phyloP scores from a whole-genome alignment of 2,113 vertebrate genomes.

The Manacus vitellinus region DNA sequence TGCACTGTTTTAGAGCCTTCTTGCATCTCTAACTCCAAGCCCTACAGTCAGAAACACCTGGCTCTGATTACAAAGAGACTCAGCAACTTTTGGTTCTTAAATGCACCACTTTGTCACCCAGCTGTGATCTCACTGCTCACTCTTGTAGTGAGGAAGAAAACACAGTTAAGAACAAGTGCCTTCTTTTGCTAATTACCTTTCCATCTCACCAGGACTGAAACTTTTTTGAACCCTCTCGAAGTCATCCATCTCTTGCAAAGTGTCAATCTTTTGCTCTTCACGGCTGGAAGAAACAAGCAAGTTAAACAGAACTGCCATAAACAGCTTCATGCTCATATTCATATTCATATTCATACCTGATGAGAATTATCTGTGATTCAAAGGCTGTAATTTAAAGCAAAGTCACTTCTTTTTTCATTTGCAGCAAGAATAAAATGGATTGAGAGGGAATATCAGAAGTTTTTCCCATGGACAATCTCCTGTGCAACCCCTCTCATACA shows the following conservation, averaged over 20 bases:
- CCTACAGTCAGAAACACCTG: not conserved
- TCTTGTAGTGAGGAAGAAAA: not conserved
- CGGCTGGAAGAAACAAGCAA: conserved; percentile 34
- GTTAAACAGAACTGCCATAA: not conserved
- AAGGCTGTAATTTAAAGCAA: not conserved
- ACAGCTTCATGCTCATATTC: not conserved
- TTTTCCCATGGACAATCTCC: not conserved
- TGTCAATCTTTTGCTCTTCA: not conserved
- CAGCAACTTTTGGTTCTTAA: not conserved
- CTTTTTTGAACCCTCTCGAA: not conserved
- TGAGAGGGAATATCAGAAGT: not conserved
- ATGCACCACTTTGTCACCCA: not conserved
- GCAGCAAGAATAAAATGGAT: not conserved
- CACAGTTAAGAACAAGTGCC: not conserved
- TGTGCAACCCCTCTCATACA: too few species aligned
- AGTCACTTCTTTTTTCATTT: not conserved
- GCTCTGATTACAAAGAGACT: not conserved
- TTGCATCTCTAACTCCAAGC: not conserved
- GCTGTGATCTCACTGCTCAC: not conserved
- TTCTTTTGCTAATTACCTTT: conserved; percentile 47
- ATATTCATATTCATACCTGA: not conserved
- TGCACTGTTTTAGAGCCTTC: not conserved
- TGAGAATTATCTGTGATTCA: not conserved
- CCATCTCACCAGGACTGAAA: not conserved
- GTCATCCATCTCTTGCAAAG: not conserved